A percentile compares a stretch with the other conserved stretches of the same genome.
phyloP scores from a whole-genome alignment of 1,140 invertebrate species.

The Anoplolepis gracilipes region DNA sequence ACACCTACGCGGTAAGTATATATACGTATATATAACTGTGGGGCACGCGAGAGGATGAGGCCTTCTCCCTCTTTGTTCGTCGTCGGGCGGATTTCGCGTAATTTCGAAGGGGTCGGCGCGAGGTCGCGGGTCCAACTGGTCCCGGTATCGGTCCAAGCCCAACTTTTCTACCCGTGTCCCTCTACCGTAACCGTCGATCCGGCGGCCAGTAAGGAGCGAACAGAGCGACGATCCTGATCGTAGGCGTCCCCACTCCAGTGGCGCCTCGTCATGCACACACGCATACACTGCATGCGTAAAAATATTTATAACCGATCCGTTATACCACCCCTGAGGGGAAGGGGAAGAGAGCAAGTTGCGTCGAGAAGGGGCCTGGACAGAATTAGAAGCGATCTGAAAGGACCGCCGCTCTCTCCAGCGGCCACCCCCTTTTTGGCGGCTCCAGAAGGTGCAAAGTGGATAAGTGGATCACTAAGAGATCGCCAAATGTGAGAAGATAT shows the following conservation, averaged over 20 bases:
- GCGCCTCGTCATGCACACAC: constrained; percentile 14
- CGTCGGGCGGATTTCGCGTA: constrained; percentile 25
- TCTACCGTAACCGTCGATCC: constrained; percentile 53
- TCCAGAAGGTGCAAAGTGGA: constrained; percentile 45
- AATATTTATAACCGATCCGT: constrained; percentile 85
- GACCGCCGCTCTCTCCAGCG: constrained; percentile 22
- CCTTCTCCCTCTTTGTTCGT: constrained; percentile 54
- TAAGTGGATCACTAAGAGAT: constrained; percentile 47
- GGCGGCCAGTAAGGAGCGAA: constrained; percentile 49
- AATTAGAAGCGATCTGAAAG: constrained; percentile 55
- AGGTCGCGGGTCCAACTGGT: constrained; percentile 79
- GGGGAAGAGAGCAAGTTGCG: constrained; percentile 15
- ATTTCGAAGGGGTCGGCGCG: constrained; percentile 70
- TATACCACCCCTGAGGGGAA: constrained; percentile 26
- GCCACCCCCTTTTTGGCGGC: constrained; percentile 28
- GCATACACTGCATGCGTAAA: constrained; percentile 70
- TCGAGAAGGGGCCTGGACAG: constrained; percentile 31
- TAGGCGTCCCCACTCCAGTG: constrained; percentile 70
- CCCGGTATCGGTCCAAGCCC: constrained; percentile 75
- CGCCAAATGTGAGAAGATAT: not conserved
- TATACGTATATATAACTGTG: not conserved
- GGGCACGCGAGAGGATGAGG: not conserved
- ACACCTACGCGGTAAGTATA: not conserved
- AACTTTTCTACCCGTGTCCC: constrained; percentile 83
- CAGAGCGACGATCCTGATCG: constrained; percentile 49